phyloP scores from a whole-genome alignment of 2,113 vertebrate species.

The Lagopus leucura region DNA sequence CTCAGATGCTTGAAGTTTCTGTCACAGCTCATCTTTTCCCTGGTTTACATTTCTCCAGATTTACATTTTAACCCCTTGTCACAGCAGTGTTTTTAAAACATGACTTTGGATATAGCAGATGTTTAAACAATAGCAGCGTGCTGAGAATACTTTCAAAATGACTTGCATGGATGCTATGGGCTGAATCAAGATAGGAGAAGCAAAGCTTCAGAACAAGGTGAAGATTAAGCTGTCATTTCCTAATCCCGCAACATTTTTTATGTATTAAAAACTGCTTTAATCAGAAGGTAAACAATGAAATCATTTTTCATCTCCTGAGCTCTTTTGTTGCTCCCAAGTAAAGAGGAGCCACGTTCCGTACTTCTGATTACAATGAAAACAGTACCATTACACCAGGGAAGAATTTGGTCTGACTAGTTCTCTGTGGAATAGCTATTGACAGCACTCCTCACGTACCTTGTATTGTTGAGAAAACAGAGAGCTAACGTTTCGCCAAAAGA shows the following conservation, averaged over 20 bases:
- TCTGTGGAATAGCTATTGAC: background rate
- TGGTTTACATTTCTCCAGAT: background rate
- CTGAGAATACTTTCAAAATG: background rate
- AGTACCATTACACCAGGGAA: background rate
- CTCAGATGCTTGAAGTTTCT: background rate
- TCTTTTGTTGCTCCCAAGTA: background rate
- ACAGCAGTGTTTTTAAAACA: background rate
- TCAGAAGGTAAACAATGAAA: background rate
- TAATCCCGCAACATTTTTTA: background rate
- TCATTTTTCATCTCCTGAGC: background rate
- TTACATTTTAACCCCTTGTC: background rate
- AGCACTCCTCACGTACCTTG: background rate
- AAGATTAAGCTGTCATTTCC: background rate
- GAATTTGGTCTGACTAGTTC: background rate
- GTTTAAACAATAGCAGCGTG: background rate
- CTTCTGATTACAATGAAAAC: background rate
- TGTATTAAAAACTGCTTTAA: background rate
- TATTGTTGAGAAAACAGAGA: background rate
- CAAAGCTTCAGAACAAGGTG: background rate
- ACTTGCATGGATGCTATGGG: background rate
- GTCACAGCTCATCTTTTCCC: background rate
- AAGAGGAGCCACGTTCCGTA: background rate
- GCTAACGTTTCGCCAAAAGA: background rate
- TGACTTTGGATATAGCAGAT: background rate
- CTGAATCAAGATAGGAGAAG: background rate